phyloP scores from a whole-genome alignment of 2,113 vertebrate genomes.

The Ciconia stormi region DNA sequence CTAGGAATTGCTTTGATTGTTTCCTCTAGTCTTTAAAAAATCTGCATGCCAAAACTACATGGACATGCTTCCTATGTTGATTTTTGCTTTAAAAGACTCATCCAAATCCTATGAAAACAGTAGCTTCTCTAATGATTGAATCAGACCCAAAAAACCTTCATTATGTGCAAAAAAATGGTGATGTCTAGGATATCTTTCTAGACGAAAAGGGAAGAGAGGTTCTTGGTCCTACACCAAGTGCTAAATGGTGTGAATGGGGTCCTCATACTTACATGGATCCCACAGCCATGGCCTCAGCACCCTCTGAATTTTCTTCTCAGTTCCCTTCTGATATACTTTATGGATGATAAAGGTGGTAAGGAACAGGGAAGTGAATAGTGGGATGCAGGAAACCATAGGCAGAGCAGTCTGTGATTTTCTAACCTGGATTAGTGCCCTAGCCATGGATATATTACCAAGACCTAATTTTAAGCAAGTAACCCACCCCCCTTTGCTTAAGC shows the following conservation, averaged over 20 bases:
- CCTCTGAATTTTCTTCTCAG: neutral
- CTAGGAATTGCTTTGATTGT: neutral
- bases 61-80: neutral
- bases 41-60: neutral
- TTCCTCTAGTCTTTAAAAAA: conserved; percentile 1
- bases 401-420: neutral
- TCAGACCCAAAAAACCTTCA: neutral
- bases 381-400: neutral
- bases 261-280: neutral
- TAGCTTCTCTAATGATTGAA: neutral
- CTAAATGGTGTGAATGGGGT: neutral
- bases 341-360: neutral
- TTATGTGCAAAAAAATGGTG: neutral
- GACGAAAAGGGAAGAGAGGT: neutral
- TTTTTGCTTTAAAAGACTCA: neutral
- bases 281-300: neutral
- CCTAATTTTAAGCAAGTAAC: neutral
- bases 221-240: neutral
- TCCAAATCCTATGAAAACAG: neutral
- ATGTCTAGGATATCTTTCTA: neutral
- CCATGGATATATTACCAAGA: neutral
- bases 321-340: neutral
- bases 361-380: neutral
- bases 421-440: neutral
- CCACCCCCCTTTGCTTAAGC: neutral